These are phyloP conservation scores for Mesocricetus auratus DNA, from an alignment of 2,113 vertebrate genomes.

Conservation along the genomic window DNA sequence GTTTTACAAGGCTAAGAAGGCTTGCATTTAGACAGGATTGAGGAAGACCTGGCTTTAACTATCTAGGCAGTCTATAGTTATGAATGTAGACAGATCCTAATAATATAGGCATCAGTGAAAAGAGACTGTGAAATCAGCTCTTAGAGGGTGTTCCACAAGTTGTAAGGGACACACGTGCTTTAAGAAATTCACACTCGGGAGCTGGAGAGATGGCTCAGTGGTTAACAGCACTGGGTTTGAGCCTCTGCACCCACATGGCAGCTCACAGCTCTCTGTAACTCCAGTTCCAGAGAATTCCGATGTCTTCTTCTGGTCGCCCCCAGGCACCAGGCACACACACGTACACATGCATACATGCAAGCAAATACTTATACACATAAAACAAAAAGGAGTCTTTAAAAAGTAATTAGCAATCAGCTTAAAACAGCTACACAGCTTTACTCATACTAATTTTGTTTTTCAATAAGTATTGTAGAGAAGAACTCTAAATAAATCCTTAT, in stretches of 20 bases:
- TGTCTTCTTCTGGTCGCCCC: background rate
- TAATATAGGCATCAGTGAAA: background rate
- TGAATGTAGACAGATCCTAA: background rate
- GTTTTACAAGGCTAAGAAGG: background rate
- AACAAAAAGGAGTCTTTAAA: background rate
- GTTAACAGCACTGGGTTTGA: background rate
- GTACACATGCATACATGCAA: no score
- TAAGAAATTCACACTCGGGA: background rate
- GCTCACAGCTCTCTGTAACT: background rate
- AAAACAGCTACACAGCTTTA: background rate
- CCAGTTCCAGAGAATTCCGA: background rate
- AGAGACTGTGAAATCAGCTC: background rate
- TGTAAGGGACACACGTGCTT: background rate
- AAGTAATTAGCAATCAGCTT: background rate
- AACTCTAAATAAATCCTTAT: conserved; percentile 6
- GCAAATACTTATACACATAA: background rate
- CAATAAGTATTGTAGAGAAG: background rate
- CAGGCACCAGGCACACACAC: background rate
- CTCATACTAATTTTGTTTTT: background rate
- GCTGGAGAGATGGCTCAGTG: background rate
- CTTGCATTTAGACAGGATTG: background rate
- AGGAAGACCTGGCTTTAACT: background rate
- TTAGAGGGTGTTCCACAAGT: background rate
- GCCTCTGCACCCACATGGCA: background rate
- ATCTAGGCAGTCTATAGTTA: no score